phyloP scores from a whole-genome alignment of 2,888 invertebrate genomes.

The Arctia plantaginis region DNA sequence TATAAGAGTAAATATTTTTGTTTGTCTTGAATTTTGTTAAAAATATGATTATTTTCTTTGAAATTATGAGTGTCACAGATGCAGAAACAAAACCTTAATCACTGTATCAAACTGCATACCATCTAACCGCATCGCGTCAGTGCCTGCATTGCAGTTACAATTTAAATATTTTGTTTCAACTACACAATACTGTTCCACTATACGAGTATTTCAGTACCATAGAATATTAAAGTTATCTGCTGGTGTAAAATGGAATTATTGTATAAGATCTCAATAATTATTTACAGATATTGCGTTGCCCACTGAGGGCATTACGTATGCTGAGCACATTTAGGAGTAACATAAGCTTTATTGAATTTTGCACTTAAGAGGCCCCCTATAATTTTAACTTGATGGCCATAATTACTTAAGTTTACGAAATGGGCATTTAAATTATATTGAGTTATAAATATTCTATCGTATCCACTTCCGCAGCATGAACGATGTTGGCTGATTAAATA shows the following conservation, averaged over 20 bases:
- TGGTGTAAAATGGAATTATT: not conserved
- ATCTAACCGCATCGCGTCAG: not conserved
- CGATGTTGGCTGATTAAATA: not conserved
- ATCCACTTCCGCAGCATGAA: not conserved
- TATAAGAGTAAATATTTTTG: too few species aligned
- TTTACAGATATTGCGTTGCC: conserved; percentile 4
- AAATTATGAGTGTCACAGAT: not conserved
- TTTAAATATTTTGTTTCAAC: not conserved
- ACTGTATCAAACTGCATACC: not conserved
- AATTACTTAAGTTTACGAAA: not conserved
- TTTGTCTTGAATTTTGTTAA: too few species aligned
- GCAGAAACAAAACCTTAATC: not conserved
- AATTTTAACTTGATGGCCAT: conserved; percentile 36
- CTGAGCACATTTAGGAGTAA: conserved; percentile 9
- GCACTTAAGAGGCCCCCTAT: conserved; percentile 42
- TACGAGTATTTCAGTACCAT: not conserved
- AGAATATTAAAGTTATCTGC: not conserved
- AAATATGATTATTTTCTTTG: not conserved
- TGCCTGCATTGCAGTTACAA: not conserved
- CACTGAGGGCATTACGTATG: conserved; percentile 3
- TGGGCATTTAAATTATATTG: conserved; percentile 10
- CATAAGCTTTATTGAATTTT: conserved; percentile 40
- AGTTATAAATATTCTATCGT: not conserved
- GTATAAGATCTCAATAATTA: conserved; percentile 7
- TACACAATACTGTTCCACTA: not conserved